Conservation (phyloP, 1,140 invertebrate species). For the Hydropsyche tenuis region DNA sequence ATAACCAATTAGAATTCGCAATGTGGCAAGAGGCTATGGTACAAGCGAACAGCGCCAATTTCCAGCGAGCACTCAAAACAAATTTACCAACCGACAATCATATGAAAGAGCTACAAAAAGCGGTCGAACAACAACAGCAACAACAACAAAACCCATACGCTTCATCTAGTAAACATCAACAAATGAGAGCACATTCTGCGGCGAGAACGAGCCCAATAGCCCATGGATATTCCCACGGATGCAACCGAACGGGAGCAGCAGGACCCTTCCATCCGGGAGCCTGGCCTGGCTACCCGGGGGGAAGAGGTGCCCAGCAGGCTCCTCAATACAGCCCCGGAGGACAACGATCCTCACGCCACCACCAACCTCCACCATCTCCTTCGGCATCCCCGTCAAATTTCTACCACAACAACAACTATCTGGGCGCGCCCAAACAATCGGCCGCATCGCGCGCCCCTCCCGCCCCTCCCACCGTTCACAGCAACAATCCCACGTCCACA, state of each 20-base stretch:
- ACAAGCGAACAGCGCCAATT: slow-evolving; percentile 59
- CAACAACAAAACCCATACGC: background rate
- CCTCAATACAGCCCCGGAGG: slow-evolving; percentile 38
- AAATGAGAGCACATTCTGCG: slow-evolving; percentile 38
- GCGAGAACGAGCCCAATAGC: slow-evolving; percentile 46
- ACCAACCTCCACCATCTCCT: slow-evolving; percentile 54
- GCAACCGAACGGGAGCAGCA: slow-evolving; percentile 26
- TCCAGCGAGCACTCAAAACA: slow-evolving; percentile 55
- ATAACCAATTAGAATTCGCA: slow-evolving; percentile 67
- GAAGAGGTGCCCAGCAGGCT: background rate
- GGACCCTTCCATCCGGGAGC: background rate
- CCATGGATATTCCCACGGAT: slow-evolving; percentile 41
- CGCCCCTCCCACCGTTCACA: slow-evolving; percentile 25
- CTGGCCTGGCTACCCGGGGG: slow-evolving; percentile 20
- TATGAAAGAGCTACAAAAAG: slow-evolving; percentile 54
- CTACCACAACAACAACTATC: slow-evolving; percentile 59
- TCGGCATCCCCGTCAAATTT: slow-evolving; percentile 54
- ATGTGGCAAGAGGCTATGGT: slow-evolving; percentile 72
- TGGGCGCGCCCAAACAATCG: slow-evolving; percentile 56
- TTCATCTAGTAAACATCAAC: slow-evolving; percentile 14
- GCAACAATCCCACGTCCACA: slow-evolving; percentile 17
- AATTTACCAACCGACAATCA: slow-evolving; percentile 51
- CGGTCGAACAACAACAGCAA: background rate
- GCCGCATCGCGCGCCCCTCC: slow-evolving; percentile 49
- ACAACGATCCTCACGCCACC: slow-evolving; percentile 43